Conservation (phyloP, 1,140 invertebrate species). For the Drosophila saltans region DNA sequence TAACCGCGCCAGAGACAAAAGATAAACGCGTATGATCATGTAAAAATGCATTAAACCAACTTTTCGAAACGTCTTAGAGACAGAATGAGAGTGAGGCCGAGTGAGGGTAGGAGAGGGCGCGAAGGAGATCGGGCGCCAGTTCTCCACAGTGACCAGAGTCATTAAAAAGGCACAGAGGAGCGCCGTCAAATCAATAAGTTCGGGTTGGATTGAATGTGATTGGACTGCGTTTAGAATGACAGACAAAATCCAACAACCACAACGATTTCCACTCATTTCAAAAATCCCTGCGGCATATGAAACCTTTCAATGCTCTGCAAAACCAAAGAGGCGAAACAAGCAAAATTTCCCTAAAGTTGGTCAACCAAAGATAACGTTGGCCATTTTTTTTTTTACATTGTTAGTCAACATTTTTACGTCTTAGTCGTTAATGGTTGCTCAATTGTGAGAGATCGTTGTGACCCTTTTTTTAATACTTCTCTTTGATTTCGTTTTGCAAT, state of each 20-base stretch:
- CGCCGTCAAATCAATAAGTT: conserved; percentile 70
- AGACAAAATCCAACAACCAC: conserved; percentile 37
- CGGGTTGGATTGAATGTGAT: conserved; percentile 39
- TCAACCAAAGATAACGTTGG: too few relatives aligned
- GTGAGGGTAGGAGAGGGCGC: conserved; percentile 3
- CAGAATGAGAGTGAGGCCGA: conserved; percentile 27
- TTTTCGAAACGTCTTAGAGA: conserved; percentile 32
- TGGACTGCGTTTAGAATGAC: conserved; percentile 48
- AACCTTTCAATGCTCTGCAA: conserved; percentile 38
- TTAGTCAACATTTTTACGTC: too few relatives aligned
- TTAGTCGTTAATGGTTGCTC: too few relatives aligned
- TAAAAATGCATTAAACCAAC: conserved; percentile 75
- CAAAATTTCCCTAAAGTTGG: too few relatives aligned
- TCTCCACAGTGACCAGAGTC: conserved; percentile 36
- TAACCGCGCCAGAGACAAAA: conserved; percentile 70
- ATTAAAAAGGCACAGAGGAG: conserved; percentile 74
- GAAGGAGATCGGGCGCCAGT: conserved; percentile 11
- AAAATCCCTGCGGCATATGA: conserved; percentile 7
- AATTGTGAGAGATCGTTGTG: neutral
- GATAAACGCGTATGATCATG: conserved; percentile 82
- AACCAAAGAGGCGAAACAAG: neutral
- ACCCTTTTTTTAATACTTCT: neutral
- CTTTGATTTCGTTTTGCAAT: neutral
- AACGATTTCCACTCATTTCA: conserved; percentile 51
- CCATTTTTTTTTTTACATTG: too few relatives aligned